Conservation (phyloP, 2,888 invertebrate genomes). For the Apotomis capreana region DNA sequence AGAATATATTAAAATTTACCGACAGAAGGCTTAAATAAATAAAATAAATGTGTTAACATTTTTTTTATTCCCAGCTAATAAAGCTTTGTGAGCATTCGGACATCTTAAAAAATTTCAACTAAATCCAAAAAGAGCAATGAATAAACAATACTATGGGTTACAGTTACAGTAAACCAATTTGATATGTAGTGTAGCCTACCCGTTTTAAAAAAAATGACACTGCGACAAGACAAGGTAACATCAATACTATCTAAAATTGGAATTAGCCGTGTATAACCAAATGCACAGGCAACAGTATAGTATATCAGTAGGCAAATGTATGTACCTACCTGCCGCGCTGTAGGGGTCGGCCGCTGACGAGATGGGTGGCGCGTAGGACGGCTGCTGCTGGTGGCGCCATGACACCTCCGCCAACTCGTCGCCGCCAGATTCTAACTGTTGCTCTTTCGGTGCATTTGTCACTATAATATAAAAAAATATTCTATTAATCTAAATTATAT, state of each 20-base stretch:
- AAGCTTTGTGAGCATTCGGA: too few species aligned
- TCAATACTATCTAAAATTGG: too few species aligned
- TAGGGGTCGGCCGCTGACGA: conserved; percentile 88
- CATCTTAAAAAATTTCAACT: too few species aligned
- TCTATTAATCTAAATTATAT: background rate
- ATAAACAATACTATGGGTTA: too few species aligned
- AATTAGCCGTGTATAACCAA: background rate
- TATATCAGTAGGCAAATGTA: conserved; percentile 46
- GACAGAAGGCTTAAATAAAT: too few species aligned
- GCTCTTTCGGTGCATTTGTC: conserved; percentile 91
- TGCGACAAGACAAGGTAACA: background rate
- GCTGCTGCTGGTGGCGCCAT: conserved; percentile 89
- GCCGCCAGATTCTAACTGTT: conserved; percentile 87
- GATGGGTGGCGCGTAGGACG: conserved; percentile 84
- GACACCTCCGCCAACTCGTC: conserved; percentile 90
- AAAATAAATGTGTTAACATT: too few species aligned
- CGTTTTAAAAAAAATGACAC: background rate
- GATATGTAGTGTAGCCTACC: background rate
- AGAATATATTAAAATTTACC: too few species aligned
- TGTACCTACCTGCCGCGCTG: conserved; percentile 84
- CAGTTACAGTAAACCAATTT: background rate
- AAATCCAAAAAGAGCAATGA: too few species aligned
- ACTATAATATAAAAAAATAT: conserved; percentile 69
- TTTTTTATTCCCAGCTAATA: too few species aligned
- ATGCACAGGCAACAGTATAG: background rate